Conservation (phyloP, 2,113 vertebrate genomes). For the Pseudorhombus dupliciocellatus region DNA sequence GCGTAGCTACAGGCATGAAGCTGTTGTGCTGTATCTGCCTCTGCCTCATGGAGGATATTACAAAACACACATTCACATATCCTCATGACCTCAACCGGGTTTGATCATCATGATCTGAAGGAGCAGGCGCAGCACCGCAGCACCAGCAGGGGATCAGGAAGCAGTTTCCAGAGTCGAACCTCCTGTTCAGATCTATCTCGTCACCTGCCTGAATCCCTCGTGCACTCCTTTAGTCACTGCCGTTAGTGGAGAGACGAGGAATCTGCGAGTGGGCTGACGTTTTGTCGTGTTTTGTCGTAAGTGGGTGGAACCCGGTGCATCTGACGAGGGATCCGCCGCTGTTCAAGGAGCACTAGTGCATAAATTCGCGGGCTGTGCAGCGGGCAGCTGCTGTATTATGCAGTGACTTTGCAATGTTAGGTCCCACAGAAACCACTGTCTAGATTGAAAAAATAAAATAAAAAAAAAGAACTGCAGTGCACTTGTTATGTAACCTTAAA, state of each 20-base stretch:
- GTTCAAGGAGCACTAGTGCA: constrained; percentile 12
- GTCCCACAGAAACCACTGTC: constrained; percentile 16
- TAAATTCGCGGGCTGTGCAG: constrained; percentile 37
- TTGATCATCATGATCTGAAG: constrained; percentile 23
- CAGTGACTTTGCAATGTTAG: constrained; percentile 37
- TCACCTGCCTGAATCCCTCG: constrained; percentile 15
- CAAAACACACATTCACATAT: neutral
- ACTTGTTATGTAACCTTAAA: constrained; percentile 10
- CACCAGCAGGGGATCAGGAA: neutral
- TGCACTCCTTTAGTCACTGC: constrained; percentile 1
- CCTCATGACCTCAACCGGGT: neutral
- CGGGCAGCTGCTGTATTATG: constrained; percentile 10
- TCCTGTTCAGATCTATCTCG: constrained; percentile 38
- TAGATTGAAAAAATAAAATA: too few species aligned
- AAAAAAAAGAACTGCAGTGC: constrained; percentile 16
- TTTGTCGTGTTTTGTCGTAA: constrained; percentile 52
- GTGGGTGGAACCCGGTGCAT: constrained; percentile 49
- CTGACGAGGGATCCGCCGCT: constrained; percentile 15
- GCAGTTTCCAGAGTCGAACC: constrained; percentile 21
- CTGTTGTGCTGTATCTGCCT: neutral
- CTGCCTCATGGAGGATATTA: neutral
- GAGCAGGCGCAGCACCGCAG: neutral
- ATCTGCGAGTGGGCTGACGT: constrained; percentile 34
- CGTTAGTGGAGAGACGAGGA: constrained; percentile 12
- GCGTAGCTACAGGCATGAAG: neutral